phyloP scores from a whole-genome alignment of 2,888 invertebrate species.

The Elysia crispata region DNA sequence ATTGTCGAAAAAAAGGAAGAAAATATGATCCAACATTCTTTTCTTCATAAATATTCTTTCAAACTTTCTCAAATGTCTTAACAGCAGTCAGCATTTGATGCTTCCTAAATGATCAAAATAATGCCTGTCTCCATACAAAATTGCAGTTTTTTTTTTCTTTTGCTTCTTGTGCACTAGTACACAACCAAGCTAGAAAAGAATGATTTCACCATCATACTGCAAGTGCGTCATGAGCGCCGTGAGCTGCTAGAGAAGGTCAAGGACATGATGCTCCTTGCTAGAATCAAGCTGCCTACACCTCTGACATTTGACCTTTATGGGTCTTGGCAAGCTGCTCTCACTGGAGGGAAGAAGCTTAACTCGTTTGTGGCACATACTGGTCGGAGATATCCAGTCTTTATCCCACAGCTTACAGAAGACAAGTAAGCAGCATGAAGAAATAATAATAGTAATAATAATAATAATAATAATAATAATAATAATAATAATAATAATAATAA shows the following conservation, averaged over 20 bases:
- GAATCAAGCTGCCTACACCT: constrained; percentile 86
- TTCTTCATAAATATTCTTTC: too few species aligned
- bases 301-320: constrained; percentile 88
- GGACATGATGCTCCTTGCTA: constrained; percentile 85
- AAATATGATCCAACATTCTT: too few species aligned
- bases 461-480: background rate
- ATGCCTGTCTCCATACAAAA: too few species aligned
- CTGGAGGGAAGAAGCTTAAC: constrained; percentile 87
- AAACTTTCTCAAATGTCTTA: too few species aligned
- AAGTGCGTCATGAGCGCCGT: constrained; percentile 93
- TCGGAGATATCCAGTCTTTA: constrained; percentile 85
- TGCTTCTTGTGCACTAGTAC: constrained; percentile 85
- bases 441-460: background rate
- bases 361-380: constrained; percentile 82
- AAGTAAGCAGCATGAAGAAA: constrained; percentile 83
- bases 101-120: too few species aligned
- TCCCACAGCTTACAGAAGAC: constrained; percentile 87
- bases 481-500: too few species aligned
- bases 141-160: too few species aligned
- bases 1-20: too few species aligned
- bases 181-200: constrained; percentile 94
- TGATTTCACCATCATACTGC: constrained; percentile 91
- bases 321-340: constrained; percentile 83
- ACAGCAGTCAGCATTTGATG: too few species aligned
- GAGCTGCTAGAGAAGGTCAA: constrained; percentile 90